Base-by-base conservation (phyloP, 2,888 invertebrate species). In the Bunonema sp. region DNA sequence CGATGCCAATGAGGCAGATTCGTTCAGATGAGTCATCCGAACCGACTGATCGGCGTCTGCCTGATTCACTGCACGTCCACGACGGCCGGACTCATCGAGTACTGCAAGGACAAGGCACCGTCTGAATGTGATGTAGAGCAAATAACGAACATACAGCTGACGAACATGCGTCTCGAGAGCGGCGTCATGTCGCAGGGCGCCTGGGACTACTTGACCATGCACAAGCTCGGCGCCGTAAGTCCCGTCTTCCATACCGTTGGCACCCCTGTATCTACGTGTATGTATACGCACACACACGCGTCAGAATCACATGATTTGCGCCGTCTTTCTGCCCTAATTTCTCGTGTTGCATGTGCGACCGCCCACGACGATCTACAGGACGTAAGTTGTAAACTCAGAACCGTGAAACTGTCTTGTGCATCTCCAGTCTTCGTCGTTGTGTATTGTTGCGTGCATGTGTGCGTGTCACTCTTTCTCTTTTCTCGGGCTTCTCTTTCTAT, bases 221-320 rank as follows among this genome's bases (percentile, higher is more conserved):
- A 86, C 71, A 82, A 84, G 76, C 85, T 85, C 71, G 86, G 85
- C 70, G 81, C 82, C 73, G 84, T 84, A 78, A 80, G 83, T 80
- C 69, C 12, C 21, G 20, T 24, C 4, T 12, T 37, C 5, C n/a
- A n/a, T n/a, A n/a, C n/a, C n/a, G n/a, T n/a, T n/a, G n/a, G n/a
- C n/a, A n/a, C n/a, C n/a, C n/a, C n/a, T n/a, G n/a, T n/a, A n/a
- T n/a, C n/a, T n/a, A n/a, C n/a, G n/a, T n/a, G n/a, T n/a, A n/a
- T n/a, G n/a, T n/a, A n/a, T n/a, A n/a, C n/a, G n/a, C n/a, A n/a
- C n/a, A n/a, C n/a, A n/a, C n/a, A n/a, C n/a, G n/a, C n/a, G n/a
- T n/a, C n/a, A n/a, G n/a, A n/a, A n/a, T n/a, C n/a, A n/a, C n/a
- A n/a, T n/a, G n/a, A n/a, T n/a, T n/a, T n/a, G n/a, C n/a, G n/a